Evolutionary conservation across 2,888 invertebrate species (phyloP).

Genomic region (Mantis religiosa): DNA sequence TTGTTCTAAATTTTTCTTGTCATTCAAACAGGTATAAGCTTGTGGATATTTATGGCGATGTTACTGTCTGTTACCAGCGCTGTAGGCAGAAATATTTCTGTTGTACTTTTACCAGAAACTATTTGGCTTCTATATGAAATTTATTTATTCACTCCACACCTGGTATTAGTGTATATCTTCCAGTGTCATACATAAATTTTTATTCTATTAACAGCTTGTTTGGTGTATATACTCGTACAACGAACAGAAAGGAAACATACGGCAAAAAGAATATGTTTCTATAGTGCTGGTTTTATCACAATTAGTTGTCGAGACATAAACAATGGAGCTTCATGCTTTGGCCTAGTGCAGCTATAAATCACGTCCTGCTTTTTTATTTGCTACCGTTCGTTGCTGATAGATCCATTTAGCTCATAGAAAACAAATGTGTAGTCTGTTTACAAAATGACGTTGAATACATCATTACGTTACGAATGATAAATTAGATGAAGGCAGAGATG

Average conservation of each 20-base stretch:
- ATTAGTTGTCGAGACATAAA: neutral
- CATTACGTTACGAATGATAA: no score
- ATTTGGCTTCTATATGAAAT: neutral
- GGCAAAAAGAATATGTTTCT: neutral
- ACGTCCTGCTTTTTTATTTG: neutral
- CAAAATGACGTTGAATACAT: no score
- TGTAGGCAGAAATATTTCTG: no score
- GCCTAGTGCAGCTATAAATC: neutral
- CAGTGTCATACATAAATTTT: neutral
- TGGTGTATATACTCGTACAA: no score
- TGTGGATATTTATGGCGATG: no score
- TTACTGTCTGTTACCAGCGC: no score
- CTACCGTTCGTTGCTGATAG: neutral
- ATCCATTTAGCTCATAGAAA: neutral
- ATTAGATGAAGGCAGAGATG: no score
- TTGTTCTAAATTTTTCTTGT: no score
- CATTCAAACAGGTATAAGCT: no score
- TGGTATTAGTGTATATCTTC: neutral
- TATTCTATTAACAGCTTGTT: no score
- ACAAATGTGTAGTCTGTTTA: neutral
- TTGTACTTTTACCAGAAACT: no score
- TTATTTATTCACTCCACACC: neutral
- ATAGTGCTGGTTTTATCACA: neutral
- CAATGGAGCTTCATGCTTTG: neutral
- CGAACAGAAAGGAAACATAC: neutral